Conservation (phyloP, 2,888 invertebrate genomes). For the Psococerastis gibbosa region DNA sequence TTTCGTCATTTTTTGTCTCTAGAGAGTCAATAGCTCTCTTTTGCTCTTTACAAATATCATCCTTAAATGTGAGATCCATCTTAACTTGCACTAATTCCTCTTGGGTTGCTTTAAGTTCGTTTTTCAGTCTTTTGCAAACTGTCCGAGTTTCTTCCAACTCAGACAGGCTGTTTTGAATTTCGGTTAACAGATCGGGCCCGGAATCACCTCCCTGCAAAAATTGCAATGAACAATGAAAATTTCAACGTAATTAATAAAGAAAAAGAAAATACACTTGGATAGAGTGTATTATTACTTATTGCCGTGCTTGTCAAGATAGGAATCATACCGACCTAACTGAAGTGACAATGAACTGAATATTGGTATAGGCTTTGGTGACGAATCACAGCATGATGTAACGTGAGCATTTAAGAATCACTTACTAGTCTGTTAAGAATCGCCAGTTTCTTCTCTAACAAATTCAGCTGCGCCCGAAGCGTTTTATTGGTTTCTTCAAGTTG, state of each 20-base stretch:
- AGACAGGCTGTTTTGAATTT: neutral
- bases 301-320: too few species aligned
- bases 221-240: too few species aligned
- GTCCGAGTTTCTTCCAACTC: neutral
- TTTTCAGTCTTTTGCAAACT: neutral
- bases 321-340: too few species aligned
- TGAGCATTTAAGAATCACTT: too few species aligned
- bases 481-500: conserved; percentile 29
- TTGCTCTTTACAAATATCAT: neutral
- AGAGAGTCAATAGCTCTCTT: conserved; percentile 22
- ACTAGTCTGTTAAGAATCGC: neutral
- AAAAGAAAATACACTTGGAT: too few species aligned
- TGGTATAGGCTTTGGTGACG: too few species aligned
- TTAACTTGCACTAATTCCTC: neutral
- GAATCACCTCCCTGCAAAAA: neutral
- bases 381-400: too few species aligned
- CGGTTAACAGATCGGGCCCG: neutral
- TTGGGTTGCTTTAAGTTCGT: neutral
- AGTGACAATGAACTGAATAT: too few species aligned
- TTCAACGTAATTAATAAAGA: too few species aligned
- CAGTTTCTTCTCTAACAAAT: conserved; percentile 11
- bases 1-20: conserved; percentile 21
- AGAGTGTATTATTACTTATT: too few species aligned
- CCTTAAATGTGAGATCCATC: neutral
- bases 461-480: conserved; percentile 25